A percentile compares a stretch with the other conserved stretches of the same genome.
Conservation (phyloP, 2,888 invertebrate species). For the Neria commutata region DNA sequence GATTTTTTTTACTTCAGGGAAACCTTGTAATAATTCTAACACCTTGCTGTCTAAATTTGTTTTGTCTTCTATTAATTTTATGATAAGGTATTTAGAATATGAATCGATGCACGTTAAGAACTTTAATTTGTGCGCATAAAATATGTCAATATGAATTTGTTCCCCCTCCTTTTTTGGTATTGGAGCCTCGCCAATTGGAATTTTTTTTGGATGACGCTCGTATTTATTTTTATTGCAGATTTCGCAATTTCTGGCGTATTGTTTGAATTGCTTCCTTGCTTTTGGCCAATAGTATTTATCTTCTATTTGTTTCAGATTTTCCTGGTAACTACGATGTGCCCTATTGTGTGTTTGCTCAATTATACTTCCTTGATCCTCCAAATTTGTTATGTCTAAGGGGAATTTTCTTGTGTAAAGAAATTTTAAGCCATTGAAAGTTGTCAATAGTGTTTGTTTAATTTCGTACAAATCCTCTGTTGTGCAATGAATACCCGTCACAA, state of each 20-base stretch:
- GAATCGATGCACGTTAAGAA: not conserved
- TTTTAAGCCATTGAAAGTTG: slow-evolving; percentile 8
- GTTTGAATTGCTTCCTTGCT: not conserved
- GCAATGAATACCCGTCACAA: slow-evolving; percentile 10
- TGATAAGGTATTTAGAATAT: not conserved
- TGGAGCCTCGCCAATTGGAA: too few relatives aligned
- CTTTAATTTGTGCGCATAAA: not conserved
- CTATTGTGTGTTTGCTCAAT: slow-evolving; percentile 12
- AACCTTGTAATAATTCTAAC: not conserved
- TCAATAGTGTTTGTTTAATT: slow-evolving; percentile 5
- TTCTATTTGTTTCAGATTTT: slow-evolving; percentile 5
- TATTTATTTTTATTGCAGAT: slow-evolving; percentile 1
- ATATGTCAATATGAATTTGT: not conserved
- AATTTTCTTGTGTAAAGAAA: slow-evolving; percentile 9
- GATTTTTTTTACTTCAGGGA: not conserved
- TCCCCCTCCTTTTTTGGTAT: not conserved
- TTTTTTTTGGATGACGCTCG: not conserved
- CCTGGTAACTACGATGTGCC: slow-evolving; percentile 1
- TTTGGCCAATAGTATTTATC: not conserved
- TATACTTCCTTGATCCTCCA: slow-evolving; percentile 10
- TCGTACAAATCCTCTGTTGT: slow-evolving; percentile 10
- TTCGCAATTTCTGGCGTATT: not conserved
- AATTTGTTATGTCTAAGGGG: slow-evolving; percentile 4
- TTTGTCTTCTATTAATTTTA: not conserved
- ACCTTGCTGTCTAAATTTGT: not conserved